Conservation (phyloP, 2,888 invertebrate genomes). For the Osedax fenrisi region DNA sequence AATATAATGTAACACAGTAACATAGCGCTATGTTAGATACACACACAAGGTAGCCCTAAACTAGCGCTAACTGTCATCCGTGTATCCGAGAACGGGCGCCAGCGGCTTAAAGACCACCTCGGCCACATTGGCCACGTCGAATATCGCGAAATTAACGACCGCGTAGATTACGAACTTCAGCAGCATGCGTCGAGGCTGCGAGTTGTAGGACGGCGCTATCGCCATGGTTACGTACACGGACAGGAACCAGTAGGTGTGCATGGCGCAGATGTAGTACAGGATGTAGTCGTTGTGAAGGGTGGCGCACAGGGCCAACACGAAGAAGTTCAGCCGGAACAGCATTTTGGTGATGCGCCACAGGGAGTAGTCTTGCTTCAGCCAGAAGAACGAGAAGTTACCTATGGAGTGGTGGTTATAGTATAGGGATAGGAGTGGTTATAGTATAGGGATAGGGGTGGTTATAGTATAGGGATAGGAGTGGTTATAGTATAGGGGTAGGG, state of each 20-base stretch:
- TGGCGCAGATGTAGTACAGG: slow-evolving; percentile 44
- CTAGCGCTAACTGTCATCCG: slow-evolving; percentile 34
- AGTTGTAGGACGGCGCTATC: slow-evolving; percentile 38
- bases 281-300: slow-evolving; percentile 41
- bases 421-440: no score
- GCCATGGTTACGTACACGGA: slow-evolving; percentile 41
- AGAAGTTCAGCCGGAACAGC: slow-evolving; percentile 43
- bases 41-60: no score
- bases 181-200: slow-evolving; percentile 38
- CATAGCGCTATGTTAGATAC: no score
- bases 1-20: no score
- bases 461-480: background rate
- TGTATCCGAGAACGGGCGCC: slow-evolving; percentile 37
- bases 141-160: slow-evolving; percentile 38
- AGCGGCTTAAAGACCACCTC: slow-evolving; percentile 38
- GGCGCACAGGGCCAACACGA: slow-evolving; percentile 39
- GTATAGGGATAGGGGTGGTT: no score
- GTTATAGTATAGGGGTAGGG: background rate
- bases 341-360: slow-evolving; percentile 41
- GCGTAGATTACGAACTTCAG: slow-evolving; percentile 39
- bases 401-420: no score
- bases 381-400: slow-evolving; percentile 45
- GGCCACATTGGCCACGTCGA: slow-evolving; percentile 38
- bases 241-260: slow-evolving; percentile 45
- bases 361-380: slow-evolving; percentile 40